phyloP scores from a whole-genome alignment of 2,113 vertebrate genomes.

The Bufo gargarizans region DNA sequence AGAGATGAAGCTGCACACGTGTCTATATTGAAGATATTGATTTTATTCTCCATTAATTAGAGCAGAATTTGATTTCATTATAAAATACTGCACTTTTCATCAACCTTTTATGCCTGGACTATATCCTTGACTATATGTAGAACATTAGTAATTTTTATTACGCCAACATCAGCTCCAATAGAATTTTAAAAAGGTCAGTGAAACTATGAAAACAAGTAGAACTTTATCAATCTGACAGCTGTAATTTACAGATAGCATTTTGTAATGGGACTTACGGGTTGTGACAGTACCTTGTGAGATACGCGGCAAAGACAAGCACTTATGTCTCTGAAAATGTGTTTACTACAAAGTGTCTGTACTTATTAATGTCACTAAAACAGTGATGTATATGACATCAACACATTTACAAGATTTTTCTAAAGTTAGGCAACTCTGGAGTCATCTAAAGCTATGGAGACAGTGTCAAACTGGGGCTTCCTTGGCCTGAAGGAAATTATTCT shows the following conservation, averaged over 20 bases:
- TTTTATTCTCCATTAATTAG: constrained; percentile 30
- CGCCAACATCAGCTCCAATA: constrained; percentile 28
- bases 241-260: constrained; percentile 22
- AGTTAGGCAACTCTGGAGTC: no score
- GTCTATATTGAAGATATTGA: background rate
- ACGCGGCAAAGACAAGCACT: background rate
- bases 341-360: background rate
- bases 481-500: no score
- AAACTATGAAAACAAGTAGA: constrained; percentile 41
- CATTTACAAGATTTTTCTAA: background rate
- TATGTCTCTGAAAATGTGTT: constrained; percentile 1
- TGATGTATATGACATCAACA: background rate
- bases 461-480: no score
- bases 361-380: background rate
- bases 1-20: background rate
- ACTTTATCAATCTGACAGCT: constrained; percentile 35
- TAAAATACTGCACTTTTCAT: background rate
- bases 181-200: constrained; percentile 43
- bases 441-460: no score
- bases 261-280: constrained; percentile 29
- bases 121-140: constrained; percentile 43
- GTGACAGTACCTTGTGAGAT: constrained; percentile 42
- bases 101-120: constrained; percentile 6
- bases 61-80: constrained; percentile 13
- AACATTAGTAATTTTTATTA: constrained; percentile 40